Conservation (phyloP, 2,113 vertebrate species). For the Xiphias gladius region DNA sequence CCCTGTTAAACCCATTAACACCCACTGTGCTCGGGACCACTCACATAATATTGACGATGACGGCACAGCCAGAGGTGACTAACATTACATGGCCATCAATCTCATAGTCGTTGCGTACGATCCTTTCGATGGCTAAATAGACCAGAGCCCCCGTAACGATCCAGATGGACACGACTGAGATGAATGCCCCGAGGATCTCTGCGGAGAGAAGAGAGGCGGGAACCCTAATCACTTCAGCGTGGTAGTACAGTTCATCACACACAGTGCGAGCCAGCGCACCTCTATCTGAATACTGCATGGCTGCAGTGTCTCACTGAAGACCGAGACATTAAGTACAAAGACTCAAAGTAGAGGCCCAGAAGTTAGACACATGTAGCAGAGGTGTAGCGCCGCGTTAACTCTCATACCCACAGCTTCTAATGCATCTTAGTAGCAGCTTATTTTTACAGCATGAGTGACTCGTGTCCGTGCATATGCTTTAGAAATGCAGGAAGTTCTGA, state of each 20-base stretch:
- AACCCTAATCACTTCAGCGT: not conserved
- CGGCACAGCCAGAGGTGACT: constrained; percentile 90
- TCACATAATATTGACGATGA: constrained; percentile 94
- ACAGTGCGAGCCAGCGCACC: not conserved
- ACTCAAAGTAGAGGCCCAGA: not conserved
- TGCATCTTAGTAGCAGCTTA: too few relatives aligned
- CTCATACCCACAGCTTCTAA: too few relatives aligned
- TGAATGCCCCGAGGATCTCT: constrained; percentile 94
- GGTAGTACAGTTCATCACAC: not conserved
- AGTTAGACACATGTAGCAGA: too few relatives aligned
- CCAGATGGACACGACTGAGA: constrained; percentile 96
- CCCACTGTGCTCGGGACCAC: constrained; percentile 49
- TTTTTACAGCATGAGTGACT: too few relatives aligned
- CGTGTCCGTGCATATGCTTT: too few relatives aligned
- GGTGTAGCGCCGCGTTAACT: too few relatives aligned
- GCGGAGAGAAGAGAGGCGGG: not conserved
- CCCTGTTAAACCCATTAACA: not conserved
- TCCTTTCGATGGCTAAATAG: constrained; percentile 93
- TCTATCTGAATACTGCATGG: not conserved
- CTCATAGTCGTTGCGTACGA: constrained; percentile 93
- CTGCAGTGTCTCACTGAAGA: too few relatives aligned
- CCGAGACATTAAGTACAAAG: too few relatives aligned
- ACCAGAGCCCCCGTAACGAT: constrained; percentile 92
- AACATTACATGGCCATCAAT: constrained; percentile 94
- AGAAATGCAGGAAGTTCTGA: too few relatives aligned